Evolutionary conservation across 2,797 vertebrate genomes (phyloP), one percentile per base, ranked within the genome.

Genomic region (Loriculus beryllinus): DNA sequence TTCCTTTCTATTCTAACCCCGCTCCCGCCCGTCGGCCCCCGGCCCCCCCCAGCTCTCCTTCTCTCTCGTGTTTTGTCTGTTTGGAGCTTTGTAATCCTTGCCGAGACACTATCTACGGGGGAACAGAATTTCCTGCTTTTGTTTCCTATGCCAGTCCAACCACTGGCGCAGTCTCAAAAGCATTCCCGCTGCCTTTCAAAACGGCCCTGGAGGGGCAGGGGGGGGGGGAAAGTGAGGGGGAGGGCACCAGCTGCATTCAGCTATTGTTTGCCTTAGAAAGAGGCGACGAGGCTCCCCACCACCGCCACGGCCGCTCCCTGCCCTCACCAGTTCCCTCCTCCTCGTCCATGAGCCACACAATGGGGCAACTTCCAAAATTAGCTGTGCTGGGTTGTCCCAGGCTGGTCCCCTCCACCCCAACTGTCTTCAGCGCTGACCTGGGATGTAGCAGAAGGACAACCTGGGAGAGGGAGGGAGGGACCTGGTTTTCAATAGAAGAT

Each of bases 71-170:
- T 98, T 98, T 97, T 98, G 98, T 98, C 97, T 98, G 97, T 98
- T 96, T 97, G 97, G 97, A 97, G 97, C 98, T 98, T 98, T 98
- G 97, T 98, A 97, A 98, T 97, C 97, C 97, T 98, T 98, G 98
- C 97, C 97, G 97, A 98, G 98, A 97, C 97, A 97, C 98, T 98
- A 98, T 98, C 98, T 98, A 97, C 92, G 96, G 97, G 97, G 97
- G 98, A 98, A 98, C 98, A 98, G 97, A 97, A 97, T 97, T 98
- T 98, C 98, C 98, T 98, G 97, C 97, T 98, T 98, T 98, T 98
- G 98, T 98, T 97, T 97, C 97, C 97, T 97, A 97, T 97, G 97
- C 97, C 98, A 91, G 96, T 97, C 95, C 97, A 97, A 94, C 97
- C 97, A 97, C 97, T 98, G 98, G 98, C 98, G 94, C 96, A 92